A percentile compares a stretch with the other conserved stretches of the same genome.
Conservation (phyloP, 2,888 invertebrate species). For the Heliconius aoede region DNA sequence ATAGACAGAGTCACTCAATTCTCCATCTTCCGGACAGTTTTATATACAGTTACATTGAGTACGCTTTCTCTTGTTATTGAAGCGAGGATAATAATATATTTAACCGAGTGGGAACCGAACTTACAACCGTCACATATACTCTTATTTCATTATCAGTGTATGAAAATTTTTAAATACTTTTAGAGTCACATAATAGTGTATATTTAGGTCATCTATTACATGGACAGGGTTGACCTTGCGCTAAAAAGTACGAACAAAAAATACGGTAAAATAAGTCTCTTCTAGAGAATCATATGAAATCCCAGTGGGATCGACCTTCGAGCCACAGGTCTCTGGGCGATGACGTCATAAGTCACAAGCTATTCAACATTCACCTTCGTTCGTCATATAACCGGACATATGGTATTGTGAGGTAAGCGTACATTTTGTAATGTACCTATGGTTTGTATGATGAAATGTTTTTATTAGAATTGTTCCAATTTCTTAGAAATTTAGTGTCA, state of each 20-base stretch:
- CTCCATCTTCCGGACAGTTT: too few species aligned
- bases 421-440: background rate
- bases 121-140: too few species aligned
- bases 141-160: background rate
- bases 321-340: conserved; percentile 59
- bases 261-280: conserved; percentile 43
- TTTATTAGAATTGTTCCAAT: background rate
- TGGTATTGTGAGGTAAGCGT: background rate
- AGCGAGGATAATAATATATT: too few species aligned
- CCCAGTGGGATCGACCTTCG: conserved; percentile 62
- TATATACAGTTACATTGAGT: too few species aligned
- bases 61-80: too few species aligned
- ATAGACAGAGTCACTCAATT: too few species aligned
- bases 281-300: conserved; percentile 53
- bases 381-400: conserved; percentile 30
- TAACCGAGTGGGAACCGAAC: too few species aligned
- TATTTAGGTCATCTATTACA: conserved; percentile 2
- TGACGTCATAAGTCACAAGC: conserved; percentile 67
- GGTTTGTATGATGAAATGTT: background rate
- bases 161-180: background rate
- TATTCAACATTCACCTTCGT: conserved; percentile 56
- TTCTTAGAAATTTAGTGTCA: background rate
- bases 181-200: background rate
- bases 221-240: background rate
- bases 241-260: conserved; percentile 6